Conservation (phyloP, 1,140 invertebrate genomes). For the Pachyrhynchus sulphureomaculatus region DNA sequence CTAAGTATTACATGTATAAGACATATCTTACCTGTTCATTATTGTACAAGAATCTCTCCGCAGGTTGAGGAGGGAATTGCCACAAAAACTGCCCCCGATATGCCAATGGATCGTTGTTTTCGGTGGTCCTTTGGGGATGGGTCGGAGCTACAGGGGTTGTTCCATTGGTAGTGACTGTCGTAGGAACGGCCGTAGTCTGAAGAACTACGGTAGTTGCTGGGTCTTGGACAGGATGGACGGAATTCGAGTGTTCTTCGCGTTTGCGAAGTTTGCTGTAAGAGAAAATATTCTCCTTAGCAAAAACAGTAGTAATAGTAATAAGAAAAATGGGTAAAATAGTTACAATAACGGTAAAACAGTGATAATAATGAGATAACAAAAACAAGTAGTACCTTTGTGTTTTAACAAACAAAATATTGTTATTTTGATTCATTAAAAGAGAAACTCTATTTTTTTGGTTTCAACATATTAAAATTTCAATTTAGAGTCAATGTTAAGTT, state of each 20-base stretch:
- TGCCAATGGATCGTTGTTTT: slow-evolving; percentile 31
- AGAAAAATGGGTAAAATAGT: not conserved
- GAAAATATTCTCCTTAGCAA: not conserved
- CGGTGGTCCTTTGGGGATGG: slow-evolving; percentile 35
- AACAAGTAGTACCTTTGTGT: no score
- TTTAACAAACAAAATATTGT: no score
- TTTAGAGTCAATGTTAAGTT: no score
- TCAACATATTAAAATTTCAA: no score
- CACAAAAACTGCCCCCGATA: slow-evolving; percentile 67
- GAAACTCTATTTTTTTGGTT: no score
- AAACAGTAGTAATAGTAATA: not conserved
- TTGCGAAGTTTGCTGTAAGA: slow-evolving; percentile 74
- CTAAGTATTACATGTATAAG: no score
- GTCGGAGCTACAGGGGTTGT: slow-evolving; percentile 33
- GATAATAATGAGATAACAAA: no score
- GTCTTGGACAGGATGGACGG: slow-evolving; percentile 57
- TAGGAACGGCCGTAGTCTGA: slow-evolving; percentile 53
- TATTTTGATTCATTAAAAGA: no score
- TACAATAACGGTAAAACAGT: no score
- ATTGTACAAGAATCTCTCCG: slow-evolving; percentile 71
- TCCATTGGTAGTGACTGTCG: slow-evolving; percentile 44
- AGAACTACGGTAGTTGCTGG: slow-evolving; percentile 59
- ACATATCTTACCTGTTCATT: slow-evolving; percentile 78
- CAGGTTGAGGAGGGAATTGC: slow-evolving; percentile 72
- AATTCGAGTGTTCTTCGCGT: slow-evolving; percentile 71